Evolutionary conservation across 2,888 invertebrate species (phyloP).

Genomic region (Sarcophaga variegata): DNA sequence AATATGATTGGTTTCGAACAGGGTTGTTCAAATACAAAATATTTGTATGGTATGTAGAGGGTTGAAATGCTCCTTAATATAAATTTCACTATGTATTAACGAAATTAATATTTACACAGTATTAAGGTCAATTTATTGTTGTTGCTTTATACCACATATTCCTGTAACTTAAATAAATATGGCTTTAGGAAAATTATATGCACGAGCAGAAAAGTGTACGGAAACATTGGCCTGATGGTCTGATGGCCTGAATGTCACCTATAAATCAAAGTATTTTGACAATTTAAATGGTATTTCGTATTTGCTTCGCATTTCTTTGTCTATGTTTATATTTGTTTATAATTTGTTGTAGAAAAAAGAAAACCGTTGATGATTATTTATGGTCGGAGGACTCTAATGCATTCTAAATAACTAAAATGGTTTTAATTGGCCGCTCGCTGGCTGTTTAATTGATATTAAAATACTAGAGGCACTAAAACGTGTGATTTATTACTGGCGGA

Average conservation of each 20-base stretch:
- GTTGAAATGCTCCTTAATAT: not conserved
- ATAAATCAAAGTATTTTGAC: not conserved
- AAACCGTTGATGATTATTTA: too few species aligned
- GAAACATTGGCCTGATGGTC: not conserved
- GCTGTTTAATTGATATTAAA: too few species aligned
- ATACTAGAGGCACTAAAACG: too few species aligned
- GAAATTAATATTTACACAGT: constrained; percentile 49
- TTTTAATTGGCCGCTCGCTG: too few species aligned
- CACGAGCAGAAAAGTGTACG: too few species aligned
- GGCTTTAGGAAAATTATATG: not conserved
- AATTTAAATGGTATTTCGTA: not conserved
- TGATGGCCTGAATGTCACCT: not conserved
- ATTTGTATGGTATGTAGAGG: not conserved
- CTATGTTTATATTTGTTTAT: not conserved
- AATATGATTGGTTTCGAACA: not conserved
- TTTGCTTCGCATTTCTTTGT: not conserved
- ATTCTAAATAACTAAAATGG: too few species aligned
- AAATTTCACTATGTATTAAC: not conserved
- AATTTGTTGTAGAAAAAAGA: not conserved
- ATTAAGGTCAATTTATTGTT: constrained; percentile 50
- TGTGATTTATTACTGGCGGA: too few species aligned
- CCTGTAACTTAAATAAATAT: not conserved
- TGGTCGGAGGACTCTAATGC: too few species aligned
- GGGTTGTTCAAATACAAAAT: not conserved
- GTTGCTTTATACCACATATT: not conserved